A percentile compares a stretch with the other conserved stretches of the same genome.
These are phyloP conservation scores for Leptogaster cylindrica DNA, from an alignment of 2,888 invertebrate species.

Conservation along the genomic window DNA sequence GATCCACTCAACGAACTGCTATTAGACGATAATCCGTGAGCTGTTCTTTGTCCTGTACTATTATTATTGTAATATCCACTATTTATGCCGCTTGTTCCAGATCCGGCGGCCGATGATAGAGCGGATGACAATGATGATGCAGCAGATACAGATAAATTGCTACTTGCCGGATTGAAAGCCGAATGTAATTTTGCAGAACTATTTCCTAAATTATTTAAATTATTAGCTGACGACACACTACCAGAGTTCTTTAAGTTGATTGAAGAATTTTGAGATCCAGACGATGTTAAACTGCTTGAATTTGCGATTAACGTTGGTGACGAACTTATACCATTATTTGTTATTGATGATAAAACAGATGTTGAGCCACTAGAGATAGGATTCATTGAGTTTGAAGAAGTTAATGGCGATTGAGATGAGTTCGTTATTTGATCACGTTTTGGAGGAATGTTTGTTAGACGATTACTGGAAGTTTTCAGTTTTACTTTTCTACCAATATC, in stretches of 20 bases:
- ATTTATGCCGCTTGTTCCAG: conserved; percentile 54
- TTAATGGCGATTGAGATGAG: conserved; percentile 34
- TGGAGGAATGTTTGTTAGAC: conserved; percentile 58
- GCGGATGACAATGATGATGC: conserved; percentile 57
- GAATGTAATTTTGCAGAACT: conserved; percentile 31
- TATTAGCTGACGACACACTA: conserved; percentile 11
- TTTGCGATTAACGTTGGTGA: conserved; percentile 2
- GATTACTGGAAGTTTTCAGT: conserved; percentile 65
- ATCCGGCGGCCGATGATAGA: conserved; percentile 52
- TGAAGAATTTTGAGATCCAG: conserved; percentile 28
- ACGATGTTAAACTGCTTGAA: conserved; percentile 13
- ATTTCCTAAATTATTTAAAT: conserved; percentile 30
- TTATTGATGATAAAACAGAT: conserved; percentile 41
- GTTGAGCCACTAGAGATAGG: conserved; percentile 15
- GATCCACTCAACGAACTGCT: conserved; percentile 27
- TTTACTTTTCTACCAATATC: conserved; percentile 89
- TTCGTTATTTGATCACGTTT: conserved; percentile 48
- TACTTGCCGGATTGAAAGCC: conserved; percentile 30
- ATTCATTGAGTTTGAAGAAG: conserved; percentile 20
- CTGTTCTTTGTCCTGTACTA: conserved; percentile 41
- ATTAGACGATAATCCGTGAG: conserved; percentile 37
- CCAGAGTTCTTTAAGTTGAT: conserved; percentile 19
- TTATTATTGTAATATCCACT: conserved; percentile 53
- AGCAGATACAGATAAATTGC: conserved; percentile 18
- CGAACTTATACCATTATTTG: conserved; percentile 18